Percentiles rank a stretch among this genome's conserved stretches.
Conservation (phyloP, 2,888 invertebrate genomes). For the Matsumyia berberina region DNA sequence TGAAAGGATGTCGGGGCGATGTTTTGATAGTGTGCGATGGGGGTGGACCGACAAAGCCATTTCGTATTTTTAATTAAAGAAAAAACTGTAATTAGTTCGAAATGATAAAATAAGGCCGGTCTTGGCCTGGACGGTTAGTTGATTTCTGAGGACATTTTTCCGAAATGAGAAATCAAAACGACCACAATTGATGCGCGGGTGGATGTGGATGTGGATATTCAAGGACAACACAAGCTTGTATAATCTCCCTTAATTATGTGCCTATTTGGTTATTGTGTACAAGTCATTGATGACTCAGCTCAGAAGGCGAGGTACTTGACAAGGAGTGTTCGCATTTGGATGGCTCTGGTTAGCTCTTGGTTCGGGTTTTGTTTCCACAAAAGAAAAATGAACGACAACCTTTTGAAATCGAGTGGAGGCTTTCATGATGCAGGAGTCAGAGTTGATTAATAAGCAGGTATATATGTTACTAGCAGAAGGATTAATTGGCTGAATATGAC, state of each 20-base stretch:
- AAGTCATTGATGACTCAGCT: slow-evolving; percentile 22
- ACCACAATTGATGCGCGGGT: not conserved
- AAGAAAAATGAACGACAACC: no score
- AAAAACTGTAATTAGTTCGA: slow-evolving; percentile 44
- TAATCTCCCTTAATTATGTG: slow-evolving; percentile 9
- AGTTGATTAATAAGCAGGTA: no score
- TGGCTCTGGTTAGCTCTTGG: not conserved
- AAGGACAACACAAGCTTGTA: slow-evolving; percentile 7
- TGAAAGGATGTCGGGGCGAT: not conserved
- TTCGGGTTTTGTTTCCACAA: not conserved
- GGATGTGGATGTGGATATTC: slow-evolving; percentile 16
- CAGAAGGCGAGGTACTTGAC: slow-evolving; percentile 13
- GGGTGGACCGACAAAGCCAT: not conserved
- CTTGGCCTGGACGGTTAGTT: slow-evolving; percentile 6
- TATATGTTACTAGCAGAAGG: no score
- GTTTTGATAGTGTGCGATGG: not conserved
- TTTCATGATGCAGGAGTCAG: no score
- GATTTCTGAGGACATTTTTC: not conserved
- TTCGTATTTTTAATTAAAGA: slow-evolving; percentile 32
- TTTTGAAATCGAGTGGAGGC: no score
- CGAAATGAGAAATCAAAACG: slow-evolving; percentile 18
- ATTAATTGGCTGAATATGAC: no score
- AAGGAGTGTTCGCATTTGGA: slow-evolving; percentile 2
- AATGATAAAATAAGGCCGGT: slow-evolving; percentile 23
- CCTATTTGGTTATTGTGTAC: not conserved